Base-by-base conservation (phyloP, 53 echinoderm and acorn worm genomes). In the Astropecten irregularis region DNA sequence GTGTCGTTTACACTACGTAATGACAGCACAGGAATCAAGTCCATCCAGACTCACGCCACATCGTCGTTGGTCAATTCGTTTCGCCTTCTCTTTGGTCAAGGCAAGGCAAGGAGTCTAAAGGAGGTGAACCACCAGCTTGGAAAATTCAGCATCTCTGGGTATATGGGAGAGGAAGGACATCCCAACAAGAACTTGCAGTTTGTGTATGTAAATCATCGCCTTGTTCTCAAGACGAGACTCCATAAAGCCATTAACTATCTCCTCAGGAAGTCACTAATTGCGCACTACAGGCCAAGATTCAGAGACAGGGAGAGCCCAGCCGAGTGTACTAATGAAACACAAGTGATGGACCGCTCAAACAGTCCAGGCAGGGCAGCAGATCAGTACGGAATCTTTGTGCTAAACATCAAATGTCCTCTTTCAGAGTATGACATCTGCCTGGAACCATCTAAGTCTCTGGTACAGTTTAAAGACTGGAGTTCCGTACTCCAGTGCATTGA, bases 391-490 rank as follows among this genome's bases (percentile, higher is more conserved):
- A 86, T 94, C 28, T 99, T 84, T 86, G 89, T 99, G 0, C 49
- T 99, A 15, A 76, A 99, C 40, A 86, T 99, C 49, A 85, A 52
- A 22, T 99, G 99, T 66, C 85, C 88, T 16, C 79, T 82, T 23
- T 74, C 68, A 33, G 92, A 88, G 64, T 99, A 92, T 56, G 99
- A 99, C 69, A 92, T 99, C 63, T 84, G 87, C 20, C 68, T 91
- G 31, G 94, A 99, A 31, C 92, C 94, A 4, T 27, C 85, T 20
- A 88, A 99, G 53, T 94, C 99, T 19, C 76, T 94, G 50, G 86
- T 99, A n/a, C 94, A 99, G 76, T 99, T 99, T 31, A 88, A 82
- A 62, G 92, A 99, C 34, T 99, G 99, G 99, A 62, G 66, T 29
- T 77, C 71, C 15, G 71, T 84, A 3, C 39, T 94, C 50, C 19